Percentiles rank a stretch among this genome's conserved stretches.
These are phyloP conservation scores for Polypterus senegalus DNA, from an alignment of 2,113 vertebrate genomes.

Conservation along the genomic window DNA sequence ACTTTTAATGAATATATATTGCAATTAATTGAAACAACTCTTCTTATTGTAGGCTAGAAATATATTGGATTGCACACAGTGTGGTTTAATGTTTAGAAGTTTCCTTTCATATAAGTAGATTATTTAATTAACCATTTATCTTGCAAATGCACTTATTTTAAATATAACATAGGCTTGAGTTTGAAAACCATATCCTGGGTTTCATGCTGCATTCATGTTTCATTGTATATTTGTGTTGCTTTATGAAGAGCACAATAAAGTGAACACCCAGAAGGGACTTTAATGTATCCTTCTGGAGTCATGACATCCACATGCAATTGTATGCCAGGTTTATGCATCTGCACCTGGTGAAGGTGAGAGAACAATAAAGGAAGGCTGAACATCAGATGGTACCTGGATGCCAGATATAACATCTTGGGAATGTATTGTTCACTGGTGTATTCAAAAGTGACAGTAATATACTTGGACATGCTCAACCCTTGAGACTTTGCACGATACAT, in stretches of 20 bases:
- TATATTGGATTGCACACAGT: too few species aligned
- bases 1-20: too few species aligned
- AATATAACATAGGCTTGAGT: too few species aligned
- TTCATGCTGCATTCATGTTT: too few species aligned
- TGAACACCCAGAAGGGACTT: constrained; percentile 37
- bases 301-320: constrained; percentile 41
- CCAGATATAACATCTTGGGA: constrained; percentile 40
- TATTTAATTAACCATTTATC: too few species aligned
- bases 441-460: constrained; percentile 48
- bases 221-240: too few species aligned
- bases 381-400: constrained; percentile 40
- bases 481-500: constrained; percentile 35
- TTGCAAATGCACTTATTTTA: too few species aligned
- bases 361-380: constrained; percentile 46
- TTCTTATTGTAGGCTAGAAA: too few species aligned
- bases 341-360: constrained; percentile 49
- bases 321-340: constrained; percentile 42
- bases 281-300: constrained; percentile 34
- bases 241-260: constrained; percentile 45
- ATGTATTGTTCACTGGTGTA: constrained; percentile 45
- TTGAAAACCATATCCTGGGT: too few species aligned
- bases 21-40: too few species aligned
- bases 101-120: too few species aligned
- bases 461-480: constrained; percentile 47
- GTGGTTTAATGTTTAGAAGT: too few species aligned